phyloP scores from a whole-genome alignment of 2,113 vertebrate genomes.

The Microtus oregoni region DNA sequence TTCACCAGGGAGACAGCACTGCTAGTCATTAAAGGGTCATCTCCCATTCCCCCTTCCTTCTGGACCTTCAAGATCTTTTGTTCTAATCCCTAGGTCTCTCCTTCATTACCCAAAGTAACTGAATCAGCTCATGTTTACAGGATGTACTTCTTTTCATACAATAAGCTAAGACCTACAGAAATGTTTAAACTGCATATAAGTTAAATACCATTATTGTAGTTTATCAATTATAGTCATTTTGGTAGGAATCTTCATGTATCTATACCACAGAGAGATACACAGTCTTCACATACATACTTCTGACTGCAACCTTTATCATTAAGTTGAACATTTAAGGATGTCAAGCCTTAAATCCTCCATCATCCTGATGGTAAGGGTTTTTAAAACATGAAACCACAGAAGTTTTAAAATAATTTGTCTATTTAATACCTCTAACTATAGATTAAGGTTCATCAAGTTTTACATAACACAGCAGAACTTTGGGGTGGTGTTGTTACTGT shows the following conservation, averaged over 20 bases:
- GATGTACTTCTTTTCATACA: background rate
- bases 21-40: accelerated
- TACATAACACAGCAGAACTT: no score
- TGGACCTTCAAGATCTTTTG: background rate
- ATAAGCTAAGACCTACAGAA: background rate
- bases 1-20: accelerated
- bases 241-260: accelerated
- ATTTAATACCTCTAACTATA: background rate
- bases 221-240: background rate
- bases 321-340: background rate
- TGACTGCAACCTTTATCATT: background rate
- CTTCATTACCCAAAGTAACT: background rate
- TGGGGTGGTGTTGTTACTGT: background rate
- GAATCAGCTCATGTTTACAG: background rate
- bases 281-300: accelerated
- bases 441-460: accelerated
- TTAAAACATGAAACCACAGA: background rate
- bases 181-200: background rate
- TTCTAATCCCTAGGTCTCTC: background rate
- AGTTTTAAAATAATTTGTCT: background rate
- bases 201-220: background rate
- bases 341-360: background rate
- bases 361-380: background rate
- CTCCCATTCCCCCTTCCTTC: background rate
- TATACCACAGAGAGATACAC: background rate